These are phyloP conservation scores for Eupeodes corollae DNA, from an alignment of 1,140 invertebrate genomes.

Conservation along the genomic window DNA sequence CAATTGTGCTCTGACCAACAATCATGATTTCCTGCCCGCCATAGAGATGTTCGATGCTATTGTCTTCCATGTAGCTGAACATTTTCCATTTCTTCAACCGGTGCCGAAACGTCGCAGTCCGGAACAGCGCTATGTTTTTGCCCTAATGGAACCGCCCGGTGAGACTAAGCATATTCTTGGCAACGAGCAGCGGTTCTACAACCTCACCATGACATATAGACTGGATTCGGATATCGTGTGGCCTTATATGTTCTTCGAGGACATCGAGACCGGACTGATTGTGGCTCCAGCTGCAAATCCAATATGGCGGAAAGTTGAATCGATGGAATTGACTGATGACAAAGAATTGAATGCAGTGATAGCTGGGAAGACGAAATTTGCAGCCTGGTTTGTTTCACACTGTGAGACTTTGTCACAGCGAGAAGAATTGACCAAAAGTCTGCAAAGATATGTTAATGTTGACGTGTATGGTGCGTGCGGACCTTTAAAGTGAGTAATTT, in stretches of 20 bases:
- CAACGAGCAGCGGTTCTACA: conserved; percentile 35
- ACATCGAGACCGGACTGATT: conserved; percentile 14
- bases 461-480: conserved; percentile 58
- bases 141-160: conserved; percentile 28
- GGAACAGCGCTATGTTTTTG: conserved; percentile 23
- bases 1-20: conserved; percentile 24
- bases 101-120: conserved; percentile 8
- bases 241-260: conserved; percentile 44
- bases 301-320: conserved; percentile 14
- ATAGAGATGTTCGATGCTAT: conserved; percentile 36
- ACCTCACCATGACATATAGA: conserved; percentile 50
- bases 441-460: conserved; percentile 45
- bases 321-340: conserved; percentile 11
- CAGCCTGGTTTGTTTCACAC: conserved; percentile 51
- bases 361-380: conserved; percentile 36
- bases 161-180: conserved; percentile 23
- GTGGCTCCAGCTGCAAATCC: conserved; percentile 18
- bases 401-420: conserved; percentile 45
- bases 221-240: conserved; percentile 50
- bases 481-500: conserved; percentile 19
- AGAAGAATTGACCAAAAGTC: conserved; percentile 41
- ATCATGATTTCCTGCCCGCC: conserved; percentile 17
- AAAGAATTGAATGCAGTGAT: conserved; percentile 21
- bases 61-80: conserved; percentile 33
- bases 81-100: conserved; percentile 10